Percentiles rank a stretch among this genome's conserved stretches.
These are phyloP conservation scores for Heliangelus exortis DNA, from an alignment of 2,797 vertebrate species.

Conservation along the genomic window DNA sequence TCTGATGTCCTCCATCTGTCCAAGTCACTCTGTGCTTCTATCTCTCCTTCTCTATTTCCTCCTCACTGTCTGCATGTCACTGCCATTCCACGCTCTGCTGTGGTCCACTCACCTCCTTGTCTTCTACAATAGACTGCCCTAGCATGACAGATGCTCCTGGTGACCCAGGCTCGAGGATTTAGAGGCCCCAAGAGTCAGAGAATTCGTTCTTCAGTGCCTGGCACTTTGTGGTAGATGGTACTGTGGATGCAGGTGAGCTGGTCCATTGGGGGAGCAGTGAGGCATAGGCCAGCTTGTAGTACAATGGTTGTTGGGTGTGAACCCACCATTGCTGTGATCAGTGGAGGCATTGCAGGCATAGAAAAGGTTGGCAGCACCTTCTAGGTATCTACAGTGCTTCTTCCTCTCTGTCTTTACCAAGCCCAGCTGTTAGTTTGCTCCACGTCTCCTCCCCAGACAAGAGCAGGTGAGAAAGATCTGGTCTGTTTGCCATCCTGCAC, in stretches of 20 bases:
- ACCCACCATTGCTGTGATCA: not conserved
- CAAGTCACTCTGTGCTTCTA: slow-evolving; percentile 28
- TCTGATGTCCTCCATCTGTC: slow-evolving; percentile 2
- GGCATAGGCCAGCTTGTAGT: not conserved
- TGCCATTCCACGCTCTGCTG: not conserved
- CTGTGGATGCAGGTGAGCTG: not conserved
- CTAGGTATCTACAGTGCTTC: not conserved
- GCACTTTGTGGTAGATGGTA: not conserved
- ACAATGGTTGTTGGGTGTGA: not conserved
- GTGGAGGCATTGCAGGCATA: not conserved
- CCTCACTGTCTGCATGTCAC: not conserved
- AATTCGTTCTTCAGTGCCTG: not conserved
- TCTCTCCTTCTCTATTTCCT: slow-evolving; percentile 10
- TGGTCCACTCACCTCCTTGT: not conserved
- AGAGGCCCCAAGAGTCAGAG: not conserved
- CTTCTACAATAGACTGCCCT: not conserved
- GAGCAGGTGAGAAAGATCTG: not conserved
- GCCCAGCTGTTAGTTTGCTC: not conserved
- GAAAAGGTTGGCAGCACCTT: not conserved
- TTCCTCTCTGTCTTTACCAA: not conserved
- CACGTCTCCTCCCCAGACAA: not conserved
- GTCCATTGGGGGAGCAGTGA: not conserved
- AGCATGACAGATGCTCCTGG: not conserved
- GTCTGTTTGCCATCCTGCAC: not conserved
- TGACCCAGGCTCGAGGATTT: not conserved